Conservation (phyloP, 2,888 invertebrate species). For the Pemphredon lugubris region DNA sequence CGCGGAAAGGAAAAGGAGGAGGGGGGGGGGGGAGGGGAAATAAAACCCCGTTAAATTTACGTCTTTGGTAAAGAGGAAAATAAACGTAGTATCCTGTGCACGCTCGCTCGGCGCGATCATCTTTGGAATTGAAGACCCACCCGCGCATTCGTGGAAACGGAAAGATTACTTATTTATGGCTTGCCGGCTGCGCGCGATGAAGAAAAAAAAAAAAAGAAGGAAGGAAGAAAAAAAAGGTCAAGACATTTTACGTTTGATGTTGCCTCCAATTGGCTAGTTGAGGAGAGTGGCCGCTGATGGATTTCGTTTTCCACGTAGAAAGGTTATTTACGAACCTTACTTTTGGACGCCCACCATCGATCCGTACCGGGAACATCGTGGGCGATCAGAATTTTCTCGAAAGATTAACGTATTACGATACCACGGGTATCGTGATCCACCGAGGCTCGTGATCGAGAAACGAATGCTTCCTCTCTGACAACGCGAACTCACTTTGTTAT, state of each 20-base stretch:
- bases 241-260: constrained; percentile 57
- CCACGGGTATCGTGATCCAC: constrained; percentile 41
- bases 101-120: constrained; percentile 38
- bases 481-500: neutral
- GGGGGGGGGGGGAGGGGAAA: constrained; percentile 20
- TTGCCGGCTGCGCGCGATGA: neutral
- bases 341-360: constrained; percentile 40
- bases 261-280: constrained; percentile 56
- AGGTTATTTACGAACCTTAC: constrained; percentile 61
- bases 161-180: constrained; percentile 65
- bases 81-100: constrained; percentile 46
- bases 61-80: constrained; percentile 56
- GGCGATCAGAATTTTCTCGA: constrained; percentile 50
- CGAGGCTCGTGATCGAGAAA: constrained; percentile 19
- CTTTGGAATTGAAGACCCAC: constrained; percentile 33
- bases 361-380: constrained; percentile 58
- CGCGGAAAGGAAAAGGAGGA: constrained; percentile 4
- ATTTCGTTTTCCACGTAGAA: constrained; percentile 65
- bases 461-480: constrained; percentile 1
- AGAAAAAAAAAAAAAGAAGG: constrained; percentile 10
- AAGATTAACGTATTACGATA: constrained; percentile 45
- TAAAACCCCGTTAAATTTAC: constrained; percentile 53
- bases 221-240: neutral
- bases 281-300: constrained; percentile 59
- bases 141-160: constrained; percentile 56